Base-by-base conservation (phyloP, 1,140 invertebrate species). In the Drosophila bocqueti region DNA sequence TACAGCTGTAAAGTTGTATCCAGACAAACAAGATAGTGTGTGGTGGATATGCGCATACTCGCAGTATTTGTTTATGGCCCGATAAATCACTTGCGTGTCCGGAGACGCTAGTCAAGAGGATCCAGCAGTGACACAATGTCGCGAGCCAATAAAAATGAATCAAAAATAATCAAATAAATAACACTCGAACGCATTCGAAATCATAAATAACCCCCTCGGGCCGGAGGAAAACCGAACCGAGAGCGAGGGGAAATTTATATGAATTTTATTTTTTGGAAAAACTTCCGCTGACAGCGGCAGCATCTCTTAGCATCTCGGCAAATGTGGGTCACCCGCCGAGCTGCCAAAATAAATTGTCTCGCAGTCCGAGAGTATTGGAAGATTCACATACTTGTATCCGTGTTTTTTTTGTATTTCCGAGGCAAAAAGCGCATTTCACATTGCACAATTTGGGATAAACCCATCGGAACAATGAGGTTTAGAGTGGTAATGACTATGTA, bases 131-230 rank as follows among this genome's bases (percentile, higher is more conserved):
- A 84, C 85, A 87, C 84, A 90, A 89, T 85, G 74, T 83, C 76
- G 76, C 76, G 74, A 54, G 59, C 82, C 80, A 83, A 89, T 90
- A 84, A 89, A 89, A 89, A 90, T 89, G 84, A 89, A 89, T 89
- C 85, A 89, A 90, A 90, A 90, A 90, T 90, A 84, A 87, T 89
- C 57, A 89, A 89, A 89, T 89, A 89, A 87, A 87, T 87, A 87
- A 87, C 84, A 73, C 68, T 82, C 47, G 55, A 67, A 63, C 49
- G 63, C 43, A 81, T 61, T 59, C 60, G 21, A 50, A 67, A 74
- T 57, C 82, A 73, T 85, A 81, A 84, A 84, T 85, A 85, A 85
- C 60, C 61, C 54, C 50, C 8, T 5, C 6, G 13, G 34, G 34
- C 15, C 21, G 38, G 36, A 40, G 52, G 34, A 55, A 55, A 55